phyloP scores from a whole-genome alignment of 1,140 invertebrate species.

The Amyelois transitella region DNA sequence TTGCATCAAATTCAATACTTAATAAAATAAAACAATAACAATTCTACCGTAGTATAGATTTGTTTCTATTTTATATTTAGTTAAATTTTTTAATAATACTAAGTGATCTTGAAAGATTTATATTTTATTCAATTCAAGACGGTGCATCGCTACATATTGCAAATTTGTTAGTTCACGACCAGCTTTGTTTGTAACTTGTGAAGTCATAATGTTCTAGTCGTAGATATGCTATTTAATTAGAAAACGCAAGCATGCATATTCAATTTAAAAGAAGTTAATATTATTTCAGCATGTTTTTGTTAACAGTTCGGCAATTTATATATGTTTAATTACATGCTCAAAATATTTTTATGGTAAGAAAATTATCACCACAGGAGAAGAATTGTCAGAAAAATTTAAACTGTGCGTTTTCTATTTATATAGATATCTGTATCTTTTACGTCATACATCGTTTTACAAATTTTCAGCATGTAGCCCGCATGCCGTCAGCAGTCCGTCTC shows the following conservation, averaged over 20 bases:
- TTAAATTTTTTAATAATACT: background rate
- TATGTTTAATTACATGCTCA: no score
- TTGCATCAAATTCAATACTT: background rate
- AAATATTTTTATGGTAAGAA: no score
- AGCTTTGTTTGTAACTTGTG: no score
- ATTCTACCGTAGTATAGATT: background rate
- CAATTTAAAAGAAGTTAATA: background rate
- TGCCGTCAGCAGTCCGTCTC: background rate
- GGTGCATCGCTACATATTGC: slow-evolving; percentile 3
- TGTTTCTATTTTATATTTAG: background rate
- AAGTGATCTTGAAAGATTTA: background rate
- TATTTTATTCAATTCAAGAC: background rate
- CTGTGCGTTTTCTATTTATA: background rate
- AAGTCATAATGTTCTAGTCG: background rate
- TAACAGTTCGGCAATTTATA: background rate
- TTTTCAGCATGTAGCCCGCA: slow-evolving; percentile 3
- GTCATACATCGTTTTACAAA: background rate
- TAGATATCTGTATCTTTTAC: background rate
- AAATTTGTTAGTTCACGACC: background rate
- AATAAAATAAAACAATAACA: background rate
- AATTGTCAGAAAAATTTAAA: no score
- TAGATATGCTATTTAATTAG: background rate
- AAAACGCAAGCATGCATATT: background rate
- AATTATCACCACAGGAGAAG: no score
- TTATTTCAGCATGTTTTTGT: background rate